phyloP scores from a whole-genome alignment of 2,797 vertebrate species.

The Lerista edwardsae region DNA sequence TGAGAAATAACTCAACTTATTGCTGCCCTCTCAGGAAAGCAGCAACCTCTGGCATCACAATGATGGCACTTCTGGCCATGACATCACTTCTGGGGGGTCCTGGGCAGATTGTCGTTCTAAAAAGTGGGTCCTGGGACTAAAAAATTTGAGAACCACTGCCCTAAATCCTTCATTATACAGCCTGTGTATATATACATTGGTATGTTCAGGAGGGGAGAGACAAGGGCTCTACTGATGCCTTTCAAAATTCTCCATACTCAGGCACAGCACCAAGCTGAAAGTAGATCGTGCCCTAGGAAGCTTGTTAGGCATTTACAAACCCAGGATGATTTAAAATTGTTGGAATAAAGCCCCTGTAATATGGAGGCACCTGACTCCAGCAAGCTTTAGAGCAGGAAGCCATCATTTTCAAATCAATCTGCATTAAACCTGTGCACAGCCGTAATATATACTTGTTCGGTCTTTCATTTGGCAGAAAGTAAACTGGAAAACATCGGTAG shows the following conservation, averaged over 20 bases:
- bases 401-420: constrained; percentile 43
- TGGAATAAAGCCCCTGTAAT: neutral
- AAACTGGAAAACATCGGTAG: constrained; percentile 31
- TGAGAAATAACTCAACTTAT: too few species aligned
- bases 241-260: neutral
- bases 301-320: neutral
- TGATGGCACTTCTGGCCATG: too few species aligned
- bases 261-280: neutral
- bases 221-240: neutral
- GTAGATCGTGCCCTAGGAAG: neutral
- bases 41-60: too few species aligned
- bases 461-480: constrained; percentile 50
- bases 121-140: too few species aligned
- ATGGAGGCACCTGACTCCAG: constrained; percentile 17
- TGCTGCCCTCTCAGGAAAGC: too few species aligned
- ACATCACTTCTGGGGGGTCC: too few species aligned
- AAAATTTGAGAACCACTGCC: too few species aligned
- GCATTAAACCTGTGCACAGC: constrained; percentile 38
- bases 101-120: too few species aligned
- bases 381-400: constrained; percentile 37
- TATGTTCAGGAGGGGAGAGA: neutral
- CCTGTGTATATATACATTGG: too few species aligned
- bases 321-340: constrained; percentile 22
- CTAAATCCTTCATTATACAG: too few species aligned
- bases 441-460: constrained; percentile 33